Conservation (phyloP, 2,113 vertebrate species). For the Spermophilus dauricus region DNA sequence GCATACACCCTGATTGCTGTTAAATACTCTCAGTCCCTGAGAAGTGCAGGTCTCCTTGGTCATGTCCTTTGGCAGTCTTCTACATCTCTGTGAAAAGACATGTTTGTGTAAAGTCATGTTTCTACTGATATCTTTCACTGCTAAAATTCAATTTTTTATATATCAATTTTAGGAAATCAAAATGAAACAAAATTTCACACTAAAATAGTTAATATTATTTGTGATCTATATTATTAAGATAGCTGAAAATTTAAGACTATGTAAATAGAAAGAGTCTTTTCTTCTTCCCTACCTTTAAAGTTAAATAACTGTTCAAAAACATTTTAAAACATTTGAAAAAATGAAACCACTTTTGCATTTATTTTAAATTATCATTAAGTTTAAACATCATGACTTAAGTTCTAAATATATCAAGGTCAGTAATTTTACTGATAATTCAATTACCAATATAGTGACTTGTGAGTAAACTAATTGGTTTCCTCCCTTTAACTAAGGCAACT, state of each 20-base stretch:
- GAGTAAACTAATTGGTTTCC: neutral
- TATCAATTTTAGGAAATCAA: neutral
- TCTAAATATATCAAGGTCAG: neutral
- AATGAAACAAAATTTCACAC: neutral
- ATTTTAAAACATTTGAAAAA: neutral
- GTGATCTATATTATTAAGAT: neutral
- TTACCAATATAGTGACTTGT: neutral
- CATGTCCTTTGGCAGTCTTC: neutral
- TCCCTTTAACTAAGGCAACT: neutral
- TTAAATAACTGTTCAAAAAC: neutral
- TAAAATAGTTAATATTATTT: neutral
- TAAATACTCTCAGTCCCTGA: neutral
- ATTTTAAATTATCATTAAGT: neutral
- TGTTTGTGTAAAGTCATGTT: neutral
- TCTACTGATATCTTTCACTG: neutral
- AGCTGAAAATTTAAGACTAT: neutral
- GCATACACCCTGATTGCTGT: neutral
- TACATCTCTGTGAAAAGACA: neutral
- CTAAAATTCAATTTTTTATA: neutral
- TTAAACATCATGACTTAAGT: neutral
- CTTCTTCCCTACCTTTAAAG: neutral
- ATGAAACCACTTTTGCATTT: neutral
- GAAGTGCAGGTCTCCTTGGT: neutral
- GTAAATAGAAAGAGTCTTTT: neutral
- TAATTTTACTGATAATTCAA: neutral